Base-by-base conservation (phyloP, 2,797 vertebrate genomes). In the Dendrocincla tyrannina region DNA sequence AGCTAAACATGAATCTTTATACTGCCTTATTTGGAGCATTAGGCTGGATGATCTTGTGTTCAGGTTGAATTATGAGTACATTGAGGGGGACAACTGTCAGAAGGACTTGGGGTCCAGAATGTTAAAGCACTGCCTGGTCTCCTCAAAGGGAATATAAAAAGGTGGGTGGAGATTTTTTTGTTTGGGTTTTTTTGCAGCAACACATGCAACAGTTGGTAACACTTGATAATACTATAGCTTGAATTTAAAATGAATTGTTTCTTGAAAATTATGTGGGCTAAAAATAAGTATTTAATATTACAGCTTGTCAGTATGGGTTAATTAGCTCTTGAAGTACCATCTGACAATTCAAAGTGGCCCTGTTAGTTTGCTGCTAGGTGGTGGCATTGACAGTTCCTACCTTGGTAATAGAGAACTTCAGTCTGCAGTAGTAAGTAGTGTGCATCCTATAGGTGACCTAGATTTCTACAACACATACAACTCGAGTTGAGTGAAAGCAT, bases 151-250 rank as follows among this genome's bases (percentile, higher is more conserved):
- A 15, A 10, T 46, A 5, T 12, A 17, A 56, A 39, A 69, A 33
- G 3, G 4, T 39, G 8, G 3, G 6, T 46, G 30, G 14, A 1
- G 0, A 2, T 22, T 52, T 60, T 60, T 32, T 82, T 73, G 8
- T 12, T 62, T 18, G 17, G 1, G 1, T 8, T 35, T 63, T 62
- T 85, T 86, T 92, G 11, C 11, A 62, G 22, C 27, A 88, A 12
- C 11, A 15, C 3, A 2, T 79, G n/a, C 12, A 76, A n/a, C 37
- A 30, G 1, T 39, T 78, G 27, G 13, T 47, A 89, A 39, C 14
- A 23, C 0, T 0, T 18, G 10, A 14, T 74, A 41, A 12, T 50
- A n/a, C 8, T 5, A 1, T 28, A n/a, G 55, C n/a, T 84, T 72
- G 33, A 81, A 41, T 78, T 87, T 6, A 60, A 42, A 70, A 37